phyloP scores from a whole-genome alignment of 1,140 invertebrate species.

The Sarcophaga peregrina region DNA sequence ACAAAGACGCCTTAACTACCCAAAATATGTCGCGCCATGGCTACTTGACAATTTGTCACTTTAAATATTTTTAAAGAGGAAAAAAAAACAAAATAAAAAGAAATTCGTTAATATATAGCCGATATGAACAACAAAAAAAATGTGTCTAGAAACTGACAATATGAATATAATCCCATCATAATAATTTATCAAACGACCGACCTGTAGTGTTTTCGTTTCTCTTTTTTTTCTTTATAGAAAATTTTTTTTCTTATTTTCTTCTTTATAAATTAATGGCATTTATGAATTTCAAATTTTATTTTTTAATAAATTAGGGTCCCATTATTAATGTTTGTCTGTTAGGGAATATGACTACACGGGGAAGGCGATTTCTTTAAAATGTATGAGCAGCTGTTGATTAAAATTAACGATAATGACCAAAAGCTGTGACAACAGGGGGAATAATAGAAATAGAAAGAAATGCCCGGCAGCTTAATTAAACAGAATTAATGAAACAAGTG shows the following conservation, averaged over 20 bases:
- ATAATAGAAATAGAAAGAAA: neutral
- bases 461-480: too few species aligned
- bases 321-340: neutral
- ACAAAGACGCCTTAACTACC: conserved; percentile 39
- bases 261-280: neutral
- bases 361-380: neutral
- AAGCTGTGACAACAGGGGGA: neutral
- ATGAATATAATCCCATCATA: conserved; percentile 5
- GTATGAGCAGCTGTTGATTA: conserved; percentile 12
- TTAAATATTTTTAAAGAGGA: neutral
- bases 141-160: neutral
- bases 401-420: conserved; percentile 11
- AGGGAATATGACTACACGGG: neutral
- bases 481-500: too few species aligned
- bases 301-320: conserved; percentile 1
- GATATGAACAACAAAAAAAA: neutral
- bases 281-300: conserved; percentile 8
- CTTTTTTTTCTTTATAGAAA: too few species aligned
- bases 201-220: neutral
- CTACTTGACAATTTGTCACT: conserved; percentile 39
- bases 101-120: neutral
- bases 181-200: neutral
- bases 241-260: too few species aligned
- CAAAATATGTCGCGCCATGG: conserved; percentile 38
- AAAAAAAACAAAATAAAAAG: neutral